Evolutionary conservation across 2,113 vertebrate genomes (phyloP).

Genomic region (Mormyrus lacerda): DNA sequence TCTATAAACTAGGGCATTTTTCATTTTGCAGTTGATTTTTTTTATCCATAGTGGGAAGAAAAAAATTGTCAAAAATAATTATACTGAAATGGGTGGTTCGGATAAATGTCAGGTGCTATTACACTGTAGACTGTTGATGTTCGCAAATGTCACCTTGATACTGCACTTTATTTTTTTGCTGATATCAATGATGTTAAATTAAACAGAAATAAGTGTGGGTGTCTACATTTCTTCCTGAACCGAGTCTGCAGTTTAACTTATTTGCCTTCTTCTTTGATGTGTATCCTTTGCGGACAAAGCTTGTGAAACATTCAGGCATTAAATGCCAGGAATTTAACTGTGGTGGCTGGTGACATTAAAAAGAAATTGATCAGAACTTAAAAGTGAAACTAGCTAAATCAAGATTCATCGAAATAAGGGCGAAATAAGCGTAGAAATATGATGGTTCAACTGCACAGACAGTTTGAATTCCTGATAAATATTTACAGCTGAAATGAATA

Average conservation of each 20-base stretch:
- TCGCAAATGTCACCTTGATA: neutral
- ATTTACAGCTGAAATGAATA: neutral
- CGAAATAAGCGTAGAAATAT: neutral
- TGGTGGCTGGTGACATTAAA: neutral
- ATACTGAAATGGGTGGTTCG: neutral
- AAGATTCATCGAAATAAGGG: neutral
- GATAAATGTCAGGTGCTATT: neutral
- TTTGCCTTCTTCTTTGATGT: neutral
- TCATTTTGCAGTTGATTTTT: neutral
- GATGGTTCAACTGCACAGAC: neutral
- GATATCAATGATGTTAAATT: neutral
- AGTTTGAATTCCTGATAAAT: neutral
- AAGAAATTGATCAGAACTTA: neutral
- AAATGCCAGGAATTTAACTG: neutral
- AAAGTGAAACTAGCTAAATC: neutral
- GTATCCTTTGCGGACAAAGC: neutral
- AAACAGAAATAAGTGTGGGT: neutral
- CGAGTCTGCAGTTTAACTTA: neutral
- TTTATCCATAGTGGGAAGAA: constrained; percentile 1
- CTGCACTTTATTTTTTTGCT: constrained; percentile 6
- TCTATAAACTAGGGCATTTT: neutral
- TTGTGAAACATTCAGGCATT: neutral
- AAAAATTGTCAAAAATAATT: constrained; percentile 14
- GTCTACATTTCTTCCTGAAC: neutral
- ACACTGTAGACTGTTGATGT: neutral